Evolutionary conservation across 2,888 invertebrate genomes (phyloP).

Genomic region (Dryobotodes eremita): DNA sequence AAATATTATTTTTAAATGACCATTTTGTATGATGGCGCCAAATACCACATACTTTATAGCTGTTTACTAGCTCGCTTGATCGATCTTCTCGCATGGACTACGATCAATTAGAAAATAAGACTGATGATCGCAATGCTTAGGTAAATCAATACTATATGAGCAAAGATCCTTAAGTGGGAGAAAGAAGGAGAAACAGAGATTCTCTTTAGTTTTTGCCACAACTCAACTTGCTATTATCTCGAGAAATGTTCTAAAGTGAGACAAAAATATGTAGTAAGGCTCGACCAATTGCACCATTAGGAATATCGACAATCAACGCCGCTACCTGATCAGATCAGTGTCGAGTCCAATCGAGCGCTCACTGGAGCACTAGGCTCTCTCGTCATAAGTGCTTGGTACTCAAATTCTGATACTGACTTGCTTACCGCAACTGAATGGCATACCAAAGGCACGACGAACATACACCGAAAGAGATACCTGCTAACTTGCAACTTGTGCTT

Average conservation of each 20-base stretch:
- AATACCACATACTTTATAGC: background rate
- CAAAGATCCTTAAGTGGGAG: background rate
- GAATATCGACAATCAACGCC: slow-evolving; percentile 29
- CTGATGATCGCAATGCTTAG: background rate
- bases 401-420: background rate
- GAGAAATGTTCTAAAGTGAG: background rate
- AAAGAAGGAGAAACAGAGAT: background rate
- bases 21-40: background rate
- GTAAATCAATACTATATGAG: background rate
- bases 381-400: background rate
- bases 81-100: background rate
- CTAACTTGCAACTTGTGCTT: background rate
- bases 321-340: slow-evolving; percentile 30
- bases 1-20: background rate
- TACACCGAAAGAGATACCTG: background rate
- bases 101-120: background rate
- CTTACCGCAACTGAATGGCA: background rate
- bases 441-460: background rate
- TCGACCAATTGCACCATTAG: background rate
- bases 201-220: background rate
- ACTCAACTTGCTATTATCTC: too few species aligned
- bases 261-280: background rate
- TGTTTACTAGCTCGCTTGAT: background rate
- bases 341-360: slow-evolving; percentile 10
- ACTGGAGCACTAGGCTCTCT: background rate